Conservation (phyloP, 2,888 invertebrate genomes). For the Odontocerum albicorne region DNA sequence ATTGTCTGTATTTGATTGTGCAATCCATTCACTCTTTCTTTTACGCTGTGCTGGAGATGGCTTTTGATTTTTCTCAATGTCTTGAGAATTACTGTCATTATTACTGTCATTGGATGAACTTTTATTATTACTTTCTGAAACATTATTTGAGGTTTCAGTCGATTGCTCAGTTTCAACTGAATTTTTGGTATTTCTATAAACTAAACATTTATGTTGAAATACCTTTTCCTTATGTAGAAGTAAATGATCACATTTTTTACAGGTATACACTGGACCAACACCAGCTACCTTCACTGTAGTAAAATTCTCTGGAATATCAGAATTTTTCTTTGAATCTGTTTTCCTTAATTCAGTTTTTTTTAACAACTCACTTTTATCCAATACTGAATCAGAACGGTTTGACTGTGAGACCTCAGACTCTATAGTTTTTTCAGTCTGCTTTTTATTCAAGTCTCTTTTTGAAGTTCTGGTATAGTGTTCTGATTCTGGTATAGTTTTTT, state of each 20-base stretch:
- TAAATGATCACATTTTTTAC: conserved; percentile 53
- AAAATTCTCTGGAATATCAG: conserved; percentile 5
- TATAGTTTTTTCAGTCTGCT: no score
- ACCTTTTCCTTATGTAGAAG: conserved; percentile 52
- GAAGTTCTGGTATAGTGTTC: no score
- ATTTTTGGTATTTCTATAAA: neutral
- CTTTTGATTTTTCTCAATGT: conserved; percentile 2
- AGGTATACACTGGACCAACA: conserved; percentile 53
- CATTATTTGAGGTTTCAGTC: neutral
- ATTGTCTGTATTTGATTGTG: neutral
- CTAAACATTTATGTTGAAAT: conserved; percentile 48
- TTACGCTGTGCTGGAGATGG: conserved; percentile 3
- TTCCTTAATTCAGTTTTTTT: no score
- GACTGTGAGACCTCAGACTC: no score
- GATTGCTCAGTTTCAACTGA: neutral
- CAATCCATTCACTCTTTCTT: conserved; percentile 7
- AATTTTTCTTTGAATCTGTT: no score
- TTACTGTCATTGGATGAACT: neutral
- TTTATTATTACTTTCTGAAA: neutral
- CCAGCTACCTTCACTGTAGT: conserved; percentile 53
- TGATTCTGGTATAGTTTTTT: conserved; percentile 11
- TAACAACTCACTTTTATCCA: no score
- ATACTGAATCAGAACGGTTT: no score
- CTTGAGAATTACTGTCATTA: neutral
- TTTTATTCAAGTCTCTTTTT: no score